Percentiles rank a stretch among this genome's conserved stretches.
Evolutionary conservation across 2,888 invertebrate species (phyloP).

Genomic region (Andrena hattorfiana): DNA sequence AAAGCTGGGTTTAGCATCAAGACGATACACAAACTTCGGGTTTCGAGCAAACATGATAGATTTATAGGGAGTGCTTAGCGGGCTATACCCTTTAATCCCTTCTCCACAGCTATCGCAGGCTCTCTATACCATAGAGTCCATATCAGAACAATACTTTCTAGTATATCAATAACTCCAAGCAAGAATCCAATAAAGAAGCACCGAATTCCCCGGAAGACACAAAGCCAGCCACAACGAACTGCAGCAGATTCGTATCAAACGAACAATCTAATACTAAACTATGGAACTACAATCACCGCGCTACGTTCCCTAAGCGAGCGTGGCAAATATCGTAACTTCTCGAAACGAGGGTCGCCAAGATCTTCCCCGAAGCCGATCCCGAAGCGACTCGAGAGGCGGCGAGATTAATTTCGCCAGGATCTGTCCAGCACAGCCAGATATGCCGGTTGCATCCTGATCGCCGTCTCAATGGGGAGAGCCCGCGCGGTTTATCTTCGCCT

Average conservation of each 20-base stretch:
- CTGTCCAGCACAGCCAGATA: slow-evolving; percentile 30
- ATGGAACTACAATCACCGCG: too few species aligned
- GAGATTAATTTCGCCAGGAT: slow-evolving; percentile 47
- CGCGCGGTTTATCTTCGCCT: slow-evolving; percentile 44
- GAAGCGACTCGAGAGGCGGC: not conserved
- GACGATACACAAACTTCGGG: not conserved
- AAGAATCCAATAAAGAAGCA: too few species aligned
- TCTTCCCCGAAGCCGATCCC: not conserved
- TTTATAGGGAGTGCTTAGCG: not conserved
- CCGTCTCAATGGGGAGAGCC: not conserved
- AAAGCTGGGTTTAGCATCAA: not conserved
- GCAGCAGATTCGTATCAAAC: too few species aligned
- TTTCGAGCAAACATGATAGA: not conserved
- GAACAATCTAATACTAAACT: too few species aligned
- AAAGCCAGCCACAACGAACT: too few species aligned
- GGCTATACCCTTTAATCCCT: not conserved
- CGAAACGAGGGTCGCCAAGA: not conserved
- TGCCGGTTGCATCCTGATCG: slow-evolving; percentile 33
- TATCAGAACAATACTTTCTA: not conserved
- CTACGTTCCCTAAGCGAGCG: too few species aligned
- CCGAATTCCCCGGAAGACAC: too few species aligned
- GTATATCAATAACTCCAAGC: too few species aligned
- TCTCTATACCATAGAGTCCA: not conserved
- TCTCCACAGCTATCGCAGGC: not conserved
- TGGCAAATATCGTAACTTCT: too few species aligned